Evolutionary conservation across 2,113 vertebrate species (phyloP), one percentile per base, ranked within the genome.

Genomic region (Larimichthys polyactis): DNA sequence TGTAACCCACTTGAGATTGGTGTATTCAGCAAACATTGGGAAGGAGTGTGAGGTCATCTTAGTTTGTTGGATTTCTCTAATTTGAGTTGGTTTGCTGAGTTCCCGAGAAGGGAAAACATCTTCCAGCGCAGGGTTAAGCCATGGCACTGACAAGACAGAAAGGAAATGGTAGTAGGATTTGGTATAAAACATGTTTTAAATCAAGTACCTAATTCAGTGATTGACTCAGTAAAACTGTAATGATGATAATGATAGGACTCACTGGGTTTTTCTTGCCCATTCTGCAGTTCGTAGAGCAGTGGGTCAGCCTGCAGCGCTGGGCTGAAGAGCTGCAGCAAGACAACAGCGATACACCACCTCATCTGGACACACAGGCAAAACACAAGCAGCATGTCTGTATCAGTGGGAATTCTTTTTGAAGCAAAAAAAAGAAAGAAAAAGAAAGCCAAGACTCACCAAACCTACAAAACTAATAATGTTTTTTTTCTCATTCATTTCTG

Each of bases 1-100:
- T 0, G 46, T 82, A 32, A 87, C 72, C 95, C 95, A 96, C 71
- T 90, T 90, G 51, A 96, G 93, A 77, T 94, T 95, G 70, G 87
- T 64, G 70, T 93, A 83, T 29, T 95, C 95, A 0, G 57, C 87
- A 27, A 94, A 95, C 75, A 93, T 79, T 48, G 90, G 88, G 32
- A 32, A 11, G 46, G 86, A 88, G 55, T 66, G 16, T 6, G 84
- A 78, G 5, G 51, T 51, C 0, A 5, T 43, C 29, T 49, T 16
- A 0, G 59, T 19, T 12, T 65, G 49, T 0, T 81, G 70, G 27
- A 64, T 59, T 15, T 87, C 68, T 64, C 19, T 20, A 1, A 67
- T 19, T 32, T 5, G 1, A 8, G 89, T 76, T 20, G 70, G 29
- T 10, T 54, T 84, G 51, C 4, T 59, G 59, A 55, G 20, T 36